A percentile compares a stretch with the other conserved stretches of the same genome.
Evolutionary conservation across 2,113 vertebrate species (phyloP).

Genomic region (Lota lota): DNA sequence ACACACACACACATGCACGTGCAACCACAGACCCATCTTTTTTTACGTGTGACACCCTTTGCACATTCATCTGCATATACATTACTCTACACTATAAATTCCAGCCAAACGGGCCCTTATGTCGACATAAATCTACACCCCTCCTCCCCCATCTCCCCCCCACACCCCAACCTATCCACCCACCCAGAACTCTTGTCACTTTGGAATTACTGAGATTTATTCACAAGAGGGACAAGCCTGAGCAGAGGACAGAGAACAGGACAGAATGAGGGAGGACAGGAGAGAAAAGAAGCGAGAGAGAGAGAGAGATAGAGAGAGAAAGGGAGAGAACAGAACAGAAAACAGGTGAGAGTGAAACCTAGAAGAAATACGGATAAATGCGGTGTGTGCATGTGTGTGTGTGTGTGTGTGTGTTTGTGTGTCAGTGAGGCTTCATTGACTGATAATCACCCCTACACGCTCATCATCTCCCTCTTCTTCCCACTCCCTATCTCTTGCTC

Average conservation of each 20-base stretch:
- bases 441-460: neutral
- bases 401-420: conserved; percentile 1
- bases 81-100: conserved; percentile 71
- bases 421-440: neutral
- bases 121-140: conserved; percentile 77
- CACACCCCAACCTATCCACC: no score
- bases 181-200: conserved; percentile 69
- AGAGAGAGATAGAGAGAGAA: no score
- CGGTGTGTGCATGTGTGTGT: conserved; percentile 5
- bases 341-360: no score
- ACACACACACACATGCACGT: conserved; percentile 11
- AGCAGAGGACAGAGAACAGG: conserved; percentile 45
- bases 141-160: neutral
- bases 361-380: no score
- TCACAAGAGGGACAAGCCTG: conserved; percentile 78
- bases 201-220: conserved; percentile 88
- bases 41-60: conserved; percentile 58
- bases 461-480: neutral
- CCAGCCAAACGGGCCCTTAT: conserved; percentile 71
- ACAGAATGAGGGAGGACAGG: conserved; percentile 5
- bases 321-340: conserved; percentile 15
- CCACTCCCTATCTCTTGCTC: no score
- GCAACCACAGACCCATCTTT: conserved; percentile 43
- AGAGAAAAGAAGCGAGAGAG: neutral
- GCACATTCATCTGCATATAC: conserved; percentile 77